These are phyloP conservation scores for Branchinecta lynchi DNA, from an alignment of 1,140 invertebrate genomes.

Conservation along the genomic window DNA sequence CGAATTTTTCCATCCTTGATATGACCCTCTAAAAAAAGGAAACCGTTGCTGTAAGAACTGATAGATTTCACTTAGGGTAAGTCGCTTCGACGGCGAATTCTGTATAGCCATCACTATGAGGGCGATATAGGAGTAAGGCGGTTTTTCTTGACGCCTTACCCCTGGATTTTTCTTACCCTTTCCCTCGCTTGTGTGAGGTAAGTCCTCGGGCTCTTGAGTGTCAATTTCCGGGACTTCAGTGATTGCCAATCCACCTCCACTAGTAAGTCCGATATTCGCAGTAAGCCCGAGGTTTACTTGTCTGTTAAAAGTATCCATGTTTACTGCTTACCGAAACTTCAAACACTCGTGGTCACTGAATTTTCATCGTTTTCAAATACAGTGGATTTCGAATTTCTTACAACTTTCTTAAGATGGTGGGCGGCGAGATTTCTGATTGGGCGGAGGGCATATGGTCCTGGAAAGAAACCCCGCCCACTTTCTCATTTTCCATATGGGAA, in stretches of 20 bases:
- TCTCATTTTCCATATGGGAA: no score
- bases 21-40: constrained; percentile 82
- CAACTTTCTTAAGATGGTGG: not conserved
- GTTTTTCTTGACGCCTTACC: constrained; percentile 71
- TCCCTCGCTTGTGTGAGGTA: not conserved
- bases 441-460: not conserved
- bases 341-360: constrained; percentile 1
- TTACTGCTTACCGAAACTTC: not conserved
- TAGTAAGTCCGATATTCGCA: not conserved
- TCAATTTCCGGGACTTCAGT: not conserved
- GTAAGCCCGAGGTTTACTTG: not conserved
- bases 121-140: constrained; percentile 91
- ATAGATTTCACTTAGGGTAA: constrained; percentile 83
- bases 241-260: not conserved
- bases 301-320: constrained; percentile 9
- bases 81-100: constrained; percentile 61
- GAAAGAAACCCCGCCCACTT: not conserved
- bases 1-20: constrained; percentile 99
- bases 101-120: constrained; percentile 96
- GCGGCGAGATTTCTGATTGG: not conserved
- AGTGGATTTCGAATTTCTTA: not conserved
- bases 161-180: constrained; percentile 33
- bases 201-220: not conserved
- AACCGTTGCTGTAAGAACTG: constrained; percentile 67
- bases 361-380: not conserved